These are phyloP conservation scores for Desmodus rotundus DNA, from an alignment of 2,113 vertebrate genomes.

Conservation along the genomic window DNA sequence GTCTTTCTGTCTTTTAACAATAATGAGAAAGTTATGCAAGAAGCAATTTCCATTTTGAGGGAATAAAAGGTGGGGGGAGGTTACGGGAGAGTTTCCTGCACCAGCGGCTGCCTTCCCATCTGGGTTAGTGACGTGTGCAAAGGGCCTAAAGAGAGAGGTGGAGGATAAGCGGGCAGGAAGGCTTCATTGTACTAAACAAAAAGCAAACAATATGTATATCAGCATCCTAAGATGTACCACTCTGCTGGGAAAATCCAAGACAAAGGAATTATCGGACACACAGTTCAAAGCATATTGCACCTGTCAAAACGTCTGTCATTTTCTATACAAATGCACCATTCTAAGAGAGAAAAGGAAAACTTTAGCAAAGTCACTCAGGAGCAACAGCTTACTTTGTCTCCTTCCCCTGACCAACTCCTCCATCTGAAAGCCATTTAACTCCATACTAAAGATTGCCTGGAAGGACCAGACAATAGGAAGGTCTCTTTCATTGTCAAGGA, in stretches of 20 bases:
- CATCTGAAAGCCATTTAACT: slow-evolving; percentile 88
- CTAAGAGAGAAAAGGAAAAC: slow-evolving; percentile 84
- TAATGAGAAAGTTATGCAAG: neutral
- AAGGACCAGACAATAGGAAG: slow-evolving; percentile 87
- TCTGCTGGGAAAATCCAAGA: slow-evolving; percentile 86
- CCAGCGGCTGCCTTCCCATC: slow-evolving; percentile 59
- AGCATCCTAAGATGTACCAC: slow-evolving; percentile 82
- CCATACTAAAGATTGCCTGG: slow-evolving; percentile 85
- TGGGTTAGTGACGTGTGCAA: slow-evolving; percentile 75
- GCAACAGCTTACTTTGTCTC: slow-evolving; percentile 90
- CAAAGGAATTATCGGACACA: slow-evolving; percentile 92
- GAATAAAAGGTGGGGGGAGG: neutral
- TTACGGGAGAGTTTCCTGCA: neutral
- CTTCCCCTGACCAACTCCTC: slow-evolving; percentile 84
- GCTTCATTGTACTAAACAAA: slow-evolving; percentile 81
- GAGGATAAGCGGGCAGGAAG: slow-evolving; percentile 70
- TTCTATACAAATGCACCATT: slow-evolving; percentile 85
- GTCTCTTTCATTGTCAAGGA: slow-evolving; percentile 92
- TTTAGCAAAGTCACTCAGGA: slow-evolving; percentile 86
- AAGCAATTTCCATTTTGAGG: slow-evolving; percentile 44
- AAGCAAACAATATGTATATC: slow-evolving; percentile 85
- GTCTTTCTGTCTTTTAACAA: neutral
- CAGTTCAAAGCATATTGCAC: slow-evolving; percentile 97
- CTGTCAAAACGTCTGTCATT: slow-evolving; percentile 93
- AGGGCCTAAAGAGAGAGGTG: slow-evolving; percentile 71